phyloP scores from a whole-genome alignment of 2,113 vertebrate genomes.

The Pterocles gutturalis region DNA sequence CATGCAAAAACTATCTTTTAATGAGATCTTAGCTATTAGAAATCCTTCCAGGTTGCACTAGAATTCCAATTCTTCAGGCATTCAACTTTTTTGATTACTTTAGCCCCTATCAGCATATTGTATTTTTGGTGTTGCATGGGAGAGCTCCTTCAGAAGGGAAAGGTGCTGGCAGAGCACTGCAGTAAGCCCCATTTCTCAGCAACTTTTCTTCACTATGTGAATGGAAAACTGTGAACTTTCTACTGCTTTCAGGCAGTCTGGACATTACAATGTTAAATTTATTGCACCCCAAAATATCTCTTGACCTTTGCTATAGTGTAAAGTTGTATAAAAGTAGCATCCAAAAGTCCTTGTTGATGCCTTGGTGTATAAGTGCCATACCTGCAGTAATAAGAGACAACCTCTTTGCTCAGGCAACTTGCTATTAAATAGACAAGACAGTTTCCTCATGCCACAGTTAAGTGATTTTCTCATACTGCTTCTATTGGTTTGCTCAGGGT shows the following conservation, averaged over 20 bases:
- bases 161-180: background rate
- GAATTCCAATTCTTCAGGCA: conserved; percentile 63
- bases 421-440: background rate
- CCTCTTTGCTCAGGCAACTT: background rate
- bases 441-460: background rate
- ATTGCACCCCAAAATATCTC: background rate
- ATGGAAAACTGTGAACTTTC: background rate
- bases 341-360: background rate
- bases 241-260: background rate
- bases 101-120: conserved; percentile 48
- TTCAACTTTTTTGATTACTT: conserved; percentile 76
- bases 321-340: background rate
- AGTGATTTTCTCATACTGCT: background rate
- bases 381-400: background rate
- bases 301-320: background rate
- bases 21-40: conserved; percentile 87
- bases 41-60: conserved; percentile 64
- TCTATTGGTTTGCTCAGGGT: background rate
- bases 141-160: background rate
- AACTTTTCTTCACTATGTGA: background rate
- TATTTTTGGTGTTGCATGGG: conserved; percentile 23
- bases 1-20: conserved; percentile 84
- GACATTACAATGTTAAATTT: background rate
- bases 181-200: background rate
- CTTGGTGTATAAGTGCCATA: background rate